These are phyloP conservation scores for Myotis planiceps DNA, from an alignment of 2,797 vertebrate genomes.

Conservation along the genomic window DNA sequence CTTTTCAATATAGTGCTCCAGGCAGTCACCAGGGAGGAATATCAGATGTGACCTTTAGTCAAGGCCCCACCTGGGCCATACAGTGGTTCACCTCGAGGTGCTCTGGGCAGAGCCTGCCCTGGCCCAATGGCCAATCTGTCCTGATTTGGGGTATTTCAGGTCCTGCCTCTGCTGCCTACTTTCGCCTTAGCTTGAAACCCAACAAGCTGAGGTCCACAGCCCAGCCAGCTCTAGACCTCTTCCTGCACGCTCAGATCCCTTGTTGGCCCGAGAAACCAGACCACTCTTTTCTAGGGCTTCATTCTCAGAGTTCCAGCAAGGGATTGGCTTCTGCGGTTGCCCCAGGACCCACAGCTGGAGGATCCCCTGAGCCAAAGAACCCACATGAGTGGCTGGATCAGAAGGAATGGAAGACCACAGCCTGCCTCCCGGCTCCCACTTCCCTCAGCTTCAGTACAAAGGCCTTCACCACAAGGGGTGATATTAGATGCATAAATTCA, in stretches of 20 bases:
- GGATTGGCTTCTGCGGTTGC: not conserved
- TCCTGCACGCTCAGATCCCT: not conserved
- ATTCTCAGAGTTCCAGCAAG: not conserved
- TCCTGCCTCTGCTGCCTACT: not conserved
- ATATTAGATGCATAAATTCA: slow-evolving; percentile 73
- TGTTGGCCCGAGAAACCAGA: not conserved
- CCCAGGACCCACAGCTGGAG: not conserved
- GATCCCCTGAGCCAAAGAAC: not conserved
- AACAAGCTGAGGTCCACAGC: not conserved
- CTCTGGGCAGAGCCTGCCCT: not conserved
- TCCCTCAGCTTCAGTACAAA: slow-evolving; percentile 70
- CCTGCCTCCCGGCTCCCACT: slow-evolving; percentile 55
- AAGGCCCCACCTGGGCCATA: too few relatives aligned
- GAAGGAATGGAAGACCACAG: slow-evolving; percentile 39
- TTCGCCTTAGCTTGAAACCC: not conserved
- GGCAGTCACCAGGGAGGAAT: not conserved
- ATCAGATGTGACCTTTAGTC: not conserved
- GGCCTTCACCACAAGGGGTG: slow-evolving; percentile 58
- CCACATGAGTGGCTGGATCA: slow-evolving; percentile 25
- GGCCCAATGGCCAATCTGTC: not conserved
- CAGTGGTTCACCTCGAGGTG: not conserved
- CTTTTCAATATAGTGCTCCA: not conserved
- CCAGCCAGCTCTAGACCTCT: not conserved
- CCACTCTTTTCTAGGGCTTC: not conserved
- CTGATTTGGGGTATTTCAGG: not conserved